phyloP scores from a whole-genome alignment of 1,140 invertebrate species.

The silkworm (Bombyx mori) region ASM3026992v2 NC_085107.1:7752501-7753000 shows the following conservation, averaged over 20 bases:
- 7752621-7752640: slow-evolving; percentile 62
- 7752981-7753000: too few relatives aligned
- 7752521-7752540: background rate
- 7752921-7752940: too few relatives aligned
- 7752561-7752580: slow-evolving; percentile 10
- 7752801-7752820: too few relatives aligned
- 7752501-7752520: background rate
- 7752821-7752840: too few relatives aligned
- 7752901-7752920: too few relatives aligned
- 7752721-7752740: slow-evolving; percentile 15
- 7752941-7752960: too few relatives aligned
- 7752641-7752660: slow-evolving; percentile 52
- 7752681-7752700: slow-evolving; percentile 15
- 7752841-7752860: too few relatives aligned
- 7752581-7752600: slow-evolving; percentile 18
- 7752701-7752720: slow-evolving; percentile 26
- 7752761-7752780: too few relatives aligned
- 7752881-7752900: too few relatives aligned
- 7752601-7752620: slow-evolving; percentile 42
- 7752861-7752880: too few relatives aligned
- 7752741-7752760: slow-evolving; percentile 5
- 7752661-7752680: slow-evolving; percentile 42
- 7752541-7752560: slow-evolving; percentile 1
- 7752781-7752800: too few relatives aligned
- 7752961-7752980: too few relatives aligned